Conservation (phyloP, 2,797 vertebrate genomes). For the Acipenser oxyrinchus region DNA sequence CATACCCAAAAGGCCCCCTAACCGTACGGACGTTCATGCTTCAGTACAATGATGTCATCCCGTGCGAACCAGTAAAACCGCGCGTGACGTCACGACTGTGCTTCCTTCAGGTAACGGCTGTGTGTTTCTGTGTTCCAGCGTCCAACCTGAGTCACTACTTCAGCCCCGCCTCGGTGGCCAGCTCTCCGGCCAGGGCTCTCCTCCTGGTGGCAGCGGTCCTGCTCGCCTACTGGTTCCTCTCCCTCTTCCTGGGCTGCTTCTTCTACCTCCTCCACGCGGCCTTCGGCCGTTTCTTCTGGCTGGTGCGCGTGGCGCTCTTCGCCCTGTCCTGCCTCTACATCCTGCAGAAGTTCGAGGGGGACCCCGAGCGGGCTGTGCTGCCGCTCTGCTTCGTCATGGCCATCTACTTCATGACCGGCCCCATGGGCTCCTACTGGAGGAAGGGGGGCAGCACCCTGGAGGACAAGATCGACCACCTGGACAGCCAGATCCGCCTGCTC, state of each 20-base stretch:
- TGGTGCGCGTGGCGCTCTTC: conserved; percentile 74
- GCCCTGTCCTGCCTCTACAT: conserved; percentile 92
- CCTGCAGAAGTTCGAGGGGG: conserved; percentile 90
- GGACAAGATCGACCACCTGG: conserved; percentile 92
- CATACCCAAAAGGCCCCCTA: too few species aligned
- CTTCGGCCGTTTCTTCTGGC: conserved; percentile 93
- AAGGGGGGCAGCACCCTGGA: conserved; percentile 69
- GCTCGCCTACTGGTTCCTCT: conserved; percentile 86
- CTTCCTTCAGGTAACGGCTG: too few species aligned
- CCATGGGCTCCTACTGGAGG: conserved; percentile 83
- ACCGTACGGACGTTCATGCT: too few species aligned
- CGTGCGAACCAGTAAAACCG: too few species aligned
- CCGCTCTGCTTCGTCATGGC: conserved; percentile 89
- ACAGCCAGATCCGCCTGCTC: conserved; percentile 87
- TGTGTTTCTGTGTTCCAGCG: conserved; percentile 42
- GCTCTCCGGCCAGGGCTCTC: conserved; percentile 75
- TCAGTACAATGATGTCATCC: too few species aligned
- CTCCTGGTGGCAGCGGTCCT: conserved; percentile 76
- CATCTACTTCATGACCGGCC: conserved; percentile 91
- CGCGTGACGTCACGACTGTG: too few species aligned
- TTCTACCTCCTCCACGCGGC: conserved; percentile 77
- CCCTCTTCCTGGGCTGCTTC: conserved; percentile 82
- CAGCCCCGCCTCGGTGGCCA: conserved; percentile 73
- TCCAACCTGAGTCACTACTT: conserved; percentile 85
- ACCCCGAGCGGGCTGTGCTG: conserved; percentile 79